Conservation (phyloP, 2,797 vertebrate genomes). For the Typhlichthys eigenmanni region DNA sequence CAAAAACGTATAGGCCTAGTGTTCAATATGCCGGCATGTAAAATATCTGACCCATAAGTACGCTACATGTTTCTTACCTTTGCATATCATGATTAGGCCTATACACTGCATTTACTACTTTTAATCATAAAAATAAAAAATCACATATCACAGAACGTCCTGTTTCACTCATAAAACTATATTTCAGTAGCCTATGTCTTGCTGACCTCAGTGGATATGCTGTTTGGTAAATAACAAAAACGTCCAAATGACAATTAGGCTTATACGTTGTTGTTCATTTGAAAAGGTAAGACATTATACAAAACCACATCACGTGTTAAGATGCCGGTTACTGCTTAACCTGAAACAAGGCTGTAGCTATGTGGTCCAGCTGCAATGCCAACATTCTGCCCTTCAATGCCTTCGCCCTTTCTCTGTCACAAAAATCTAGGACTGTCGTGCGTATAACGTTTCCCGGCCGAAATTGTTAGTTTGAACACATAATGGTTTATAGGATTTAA, state of each 20-base stretch:
- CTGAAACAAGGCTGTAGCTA: neutral
- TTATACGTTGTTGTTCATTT: constrained; percentile 41
- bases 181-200: too few relatives aligned
- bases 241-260: constrained; percentile 1
- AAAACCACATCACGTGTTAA: constrained; percentile 38
- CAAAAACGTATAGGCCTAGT: too few relatives aligned
- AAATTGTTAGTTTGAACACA: too few relatives aligned
- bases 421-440: neutral
- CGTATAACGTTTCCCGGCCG: neutral
- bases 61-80: too few relatives aligned
- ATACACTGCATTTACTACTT: too few relatives aligned
- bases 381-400: constrained; percentile 68
- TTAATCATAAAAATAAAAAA: too few relatives aligned
- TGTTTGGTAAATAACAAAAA: constrained; percentile 7
- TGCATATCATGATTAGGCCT: too few relatives aligned
- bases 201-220: constrained; percentile 37
- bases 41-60: too few relatives aligned
- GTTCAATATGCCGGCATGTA: too few relatives aligned
- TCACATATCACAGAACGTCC: too few relatives aligned
- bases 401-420: constrained; percentile 52
- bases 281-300: constrained; percentile 8
- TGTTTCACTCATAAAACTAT: too few relatives aligned
- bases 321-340: constrained; percentile 24
- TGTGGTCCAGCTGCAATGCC: constrained; percentile 13
- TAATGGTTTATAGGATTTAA: too few relatives aligned